Evolutionary conservation across 2,113 vertebrate genomes (phyloP).

Genomic region (Corythoichthys intestinalis): DNA sequence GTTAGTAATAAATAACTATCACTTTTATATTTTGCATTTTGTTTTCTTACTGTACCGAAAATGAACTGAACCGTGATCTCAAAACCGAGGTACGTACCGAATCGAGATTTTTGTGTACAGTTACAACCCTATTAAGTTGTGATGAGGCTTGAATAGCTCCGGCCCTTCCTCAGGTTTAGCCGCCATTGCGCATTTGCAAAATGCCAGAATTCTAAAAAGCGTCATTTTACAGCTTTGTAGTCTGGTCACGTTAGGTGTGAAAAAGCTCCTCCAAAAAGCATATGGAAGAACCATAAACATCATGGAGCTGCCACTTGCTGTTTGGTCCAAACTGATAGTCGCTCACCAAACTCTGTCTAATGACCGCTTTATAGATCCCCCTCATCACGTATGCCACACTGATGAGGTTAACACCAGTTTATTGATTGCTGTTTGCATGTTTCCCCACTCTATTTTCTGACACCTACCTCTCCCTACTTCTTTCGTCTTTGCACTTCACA

Average conservation of each 20-base stretch:
- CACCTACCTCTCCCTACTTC: conserved; percentile 5
- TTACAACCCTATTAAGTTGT: not conserved
- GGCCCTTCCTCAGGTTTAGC: not conserved
- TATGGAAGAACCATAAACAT: conserved; percentile 78
- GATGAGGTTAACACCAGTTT: conserved; percentile 75
- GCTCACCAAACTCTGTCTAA: conserved; percentile 61
- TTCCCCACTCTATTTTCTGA: conserved; percentile 67
- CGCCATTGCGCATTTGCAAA: conserved; percentile 43
- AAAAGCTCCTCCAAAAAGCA: conserved; percentile 71
- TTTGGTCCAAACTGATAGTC: conserved; percentile 50
- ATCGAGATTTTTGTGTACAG: no score
- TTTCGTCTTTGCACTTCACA: conserved; percentile 30
- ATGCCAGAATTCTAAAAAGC: conserved; percentile 45
- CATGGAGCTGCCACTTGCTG: conserved; percentile 57
- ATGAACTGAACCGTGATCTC: no score
- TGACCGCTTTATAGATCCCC: conserved; percentile 70
- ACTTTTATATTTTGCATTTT: no score
- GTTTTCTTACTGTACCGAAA: no score
- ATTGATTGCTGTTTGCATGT: conserved; percentile 79
- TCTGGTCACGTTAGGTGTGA: conserved; percentile 70
- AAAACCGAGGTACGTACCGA: no score
- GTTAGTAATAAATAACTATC: no score
- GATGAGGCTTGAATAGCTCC: conserved; percentile 30
- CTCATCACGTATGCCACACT: conserved; percentile 63
- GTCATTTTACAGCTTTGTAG: conserved; percentile 58